phyloP scores from a whole-genome alignment of 1,140 invertebrate genomes.

The Nymphalis io region DNA sequence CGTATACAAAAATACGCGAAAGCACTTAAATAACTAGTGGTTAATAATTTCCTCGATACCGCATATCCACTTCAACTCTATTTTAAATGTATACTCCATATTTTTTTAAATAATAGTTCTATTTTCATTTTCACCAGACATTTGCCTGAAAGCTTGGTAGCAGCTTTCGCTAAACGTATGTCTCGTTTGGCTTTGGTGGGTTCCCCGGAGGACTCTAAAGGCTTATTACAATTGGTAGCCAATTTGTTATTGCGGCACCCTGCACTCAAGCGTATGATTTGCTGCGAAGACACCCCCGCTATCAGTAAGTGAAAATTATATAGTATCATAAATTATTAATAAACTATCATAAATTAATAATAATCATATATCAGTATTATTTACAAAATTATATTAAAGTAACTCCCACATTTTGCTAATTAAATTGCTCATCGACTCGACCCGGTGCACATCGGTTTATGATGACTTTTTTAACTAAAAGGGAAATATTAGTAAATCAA shows the following conservation, averaged over 20 bases:
- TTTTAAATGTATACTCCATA: not conserved
- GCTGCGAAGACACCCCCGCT: conserved; percentile 75
- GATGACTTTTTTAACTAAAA: too few relatives aligned
- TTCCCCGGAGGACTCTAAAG: conserved; percentile 88
- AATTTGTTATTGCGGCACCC: conserved; percentile 95
- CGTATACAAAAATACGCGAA: too few relatives aligned
- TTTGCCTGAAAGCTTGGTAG: conserved; percentile 94
- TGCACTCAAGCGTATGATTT: conserved; percentile 89
- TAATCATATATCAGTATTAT: too few relatives aligned
- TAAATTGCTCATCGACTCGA: too few relatives aligned
- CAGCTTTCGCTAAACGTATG: conserved; percentile 95
- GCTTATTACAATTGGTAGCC: conserved; percentile 91
- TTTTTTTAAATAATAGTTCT: not conserved
- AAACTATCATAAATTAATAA: not conserved
- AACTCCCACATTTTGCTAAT: too few relatives aligned
- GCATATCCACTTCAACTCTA: too few relatives aligned
- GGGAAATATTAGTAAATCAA: not conserved
- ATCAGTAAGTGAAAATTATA: conserved; percentile 63
- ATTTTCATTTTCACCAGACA: conserved; percentile 83
- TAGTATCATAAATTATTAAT: not conserved
- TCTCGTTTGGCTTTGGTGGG: conserved; percentile 91
- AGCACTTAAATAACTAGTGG: too few relatives aligned
- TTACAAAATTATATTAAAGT: too few relatives aligned
- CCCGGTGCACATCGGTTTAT: too few relatives aligned
- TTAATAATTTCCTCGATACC: too few relatives aligned